Evolutionary conservation across 2,797 vertebrate species (phyloP).

Genomic region (Mus spretus): DNA sequence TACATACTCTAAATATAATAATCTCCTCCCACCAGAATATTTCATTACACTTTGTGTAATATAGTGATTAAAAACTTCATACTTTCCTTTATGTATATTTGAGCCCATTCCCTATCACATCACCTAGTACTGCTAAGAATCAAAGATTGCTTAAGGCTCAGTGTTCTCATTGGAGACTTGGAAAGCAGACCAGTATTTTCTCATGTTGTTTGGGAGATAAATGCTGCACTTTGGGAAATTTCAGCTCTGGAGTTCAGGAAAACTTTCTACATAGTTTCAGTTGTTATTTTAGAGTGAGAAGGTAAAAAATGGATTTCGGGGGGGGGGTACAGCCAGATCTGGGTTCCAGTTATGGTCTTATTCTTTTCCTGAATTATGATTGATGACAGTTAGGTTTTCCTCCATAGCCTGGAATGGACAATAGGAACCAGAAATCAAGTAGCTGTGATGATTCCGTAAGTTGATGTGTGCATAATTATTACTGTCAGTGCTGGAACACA

Average conservation of each 20-base stretch:
- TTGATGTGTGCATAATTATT: background rate
- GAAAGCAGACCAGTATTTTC: background rate
- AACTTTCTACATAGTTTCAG: background rate
- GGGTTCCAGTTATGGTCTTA: background rate
- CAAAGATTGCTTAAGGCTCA: background rate
- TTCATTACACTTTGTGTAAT: slow-evolving; percentile 27
- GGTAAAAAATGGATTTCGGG: background rate
- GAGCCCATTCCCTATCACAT: background rate
- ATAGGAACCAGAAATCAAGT: background rate
- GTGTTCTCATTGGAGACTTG: slow-evolving; percentile 14
- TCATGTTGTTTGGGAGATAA: slow-evolving; percentile 6
- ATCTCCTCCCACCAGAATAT: slow-evolving; percentile 47
- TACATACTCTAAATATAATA: slow-evolving; percentile 26
- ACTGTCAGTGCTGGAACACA: background rate
- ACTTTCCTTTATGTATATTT: background rate
- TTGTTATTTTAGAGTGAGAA: background rate
- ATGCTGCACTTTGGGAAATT: background rate
- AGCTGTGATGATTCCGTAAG: background rate
- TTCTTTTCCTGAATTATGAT: background rate
- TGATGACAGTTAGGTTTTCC: background rate
- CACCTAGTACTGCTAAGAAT: background rate
- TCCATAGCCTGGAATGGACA: background rate
- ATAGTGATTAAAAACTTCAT: background rate
- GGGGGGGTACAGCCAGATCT: background rate
- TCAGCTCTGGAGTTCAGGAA: too few species aligned